A percentile compares a stretch with the other conserved stretches of the same genome.
phyloP scores from a whole-genome alignment of 2,113 vertebrate genomes.

The Chelonoidis abingdonii region DNA sequence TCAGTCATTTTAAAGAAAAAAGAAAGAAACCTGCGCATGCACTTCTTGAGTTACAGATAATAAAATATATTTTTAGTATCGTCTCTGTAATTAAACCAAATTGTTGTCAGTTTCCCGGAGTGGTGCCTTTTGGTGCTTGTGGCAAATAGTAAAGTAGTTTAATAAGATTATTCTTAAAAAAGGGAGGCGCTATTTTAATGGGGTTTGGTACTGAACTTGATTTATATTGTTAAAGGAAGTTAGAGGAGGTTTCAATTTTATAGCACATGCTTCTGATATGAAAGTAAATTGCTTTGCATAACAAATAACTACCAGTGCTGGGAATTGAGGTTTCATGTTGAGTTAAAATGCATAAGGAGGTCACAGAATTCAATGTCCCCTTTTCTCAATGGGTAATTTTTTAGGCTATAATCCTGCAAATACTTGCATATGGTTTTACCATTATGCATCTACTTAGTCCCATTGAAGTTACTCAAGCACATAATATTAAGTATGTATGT shows the following conservation, averaged over 20 bases:
- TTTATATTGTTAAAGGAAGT: constrained; percentile 11
- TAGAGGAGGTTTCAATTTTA: constrained; percentile 2
- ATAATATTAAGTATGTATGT: not conserved
- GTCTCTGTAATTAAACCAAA: constrained; percentile 39
- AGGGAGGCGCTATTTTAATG: constrained; percentile 6
- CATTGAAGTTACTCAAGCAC: not conserved
- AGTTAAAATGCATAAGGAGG: constrained; percentile 4
- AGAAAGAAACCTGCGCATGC: accelerated
- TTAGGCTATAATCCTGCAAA: not conserved
- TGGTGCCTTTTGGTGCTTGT: not conserved
- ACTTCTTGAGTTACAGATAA: not conserved
- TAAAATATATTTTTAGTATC: constrained; percentile 24
- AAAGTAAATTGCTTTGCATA: constrained; percentile 8
- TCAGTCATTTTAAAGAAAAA: not conserved
- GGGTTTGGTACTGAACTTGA: not conserved
- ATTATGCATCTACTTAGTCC: not conserved
- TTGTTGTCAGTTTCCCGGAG: not conserved
- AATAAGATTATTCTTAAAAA: constrained; percentile 1
- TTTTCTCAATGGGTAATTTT: not conserved
- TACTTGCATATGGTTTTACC: not conserved
- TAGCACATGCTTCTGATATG: not conserved
- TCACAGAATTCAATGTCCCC: not conserved
- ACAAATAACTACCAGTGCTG: not conserved
- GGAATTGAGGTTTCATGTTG: not conserved
- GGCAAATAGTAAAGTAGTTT: constrained; percentile 1